Evolutionary conservation across 2,113 vertebrate species (phyloP).

Genomic region (Elephas maximus): DNA sequence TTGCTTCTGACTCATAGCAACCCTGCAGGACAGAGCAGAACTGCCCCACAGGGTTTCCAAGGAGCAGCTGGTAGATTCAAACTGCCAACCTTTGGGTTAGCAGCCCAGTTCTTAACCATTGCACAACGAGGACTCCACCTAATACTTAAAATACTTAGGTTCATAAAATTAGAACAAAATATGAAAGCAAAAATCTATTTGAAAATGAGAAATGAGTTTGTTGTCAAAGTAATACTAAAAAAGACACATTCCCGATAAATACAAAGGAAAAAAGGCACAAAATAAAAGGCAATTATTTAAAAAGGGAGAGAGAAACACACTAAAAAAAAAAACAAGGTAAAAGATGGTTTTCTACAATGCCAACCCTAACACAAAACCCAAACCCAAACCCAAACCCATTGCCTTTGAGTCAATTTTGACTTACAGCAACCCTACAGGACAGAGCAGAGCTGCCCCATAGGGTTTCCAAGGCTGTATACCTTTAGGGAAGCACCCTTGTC

Average conservation of each 20-base stretch:
- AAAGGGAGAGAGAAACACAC: neutral
- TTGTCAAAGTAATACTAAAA: neutral
- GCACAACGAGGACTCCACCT: too few species aligned
- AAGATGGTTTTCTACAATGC: slow-evolving; percentile 11
- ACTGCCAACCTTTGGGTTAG: too few species aligned
- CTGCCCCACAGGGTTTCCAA: too few species aligned
- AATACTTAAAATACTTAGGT: neutral
- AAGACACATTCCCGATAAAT: slow-evolving; percentile 38
- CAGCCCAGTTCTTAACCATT: too few species aligned
- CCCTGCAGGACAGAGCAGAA: too few species aligned
- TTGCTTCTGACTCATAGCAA: too few species aligned
- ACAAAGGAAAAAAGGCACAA: slow-evolving; percentile 11
- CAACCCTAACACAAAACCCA: neutral
- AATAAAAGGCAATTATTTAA: slow-evolving; percentile 1
- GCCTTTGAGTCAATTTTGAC: too few species aligned
- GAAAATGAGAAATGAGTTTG: slow-evolving; percentile 2
- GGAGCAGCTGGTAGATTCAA: too few species aligned
- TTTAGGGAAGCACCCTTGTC: too few species aligned
- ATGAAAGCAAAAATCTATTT: neutral
- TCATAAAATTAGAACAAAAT: slow-evolving; percentile 17
- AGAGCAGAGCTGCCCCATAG: neutral
- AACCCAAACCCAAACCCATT: too few species aligned
- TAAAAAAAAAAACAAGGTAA: slow-evolving; percentile 3
- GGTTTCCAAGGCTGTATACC: too few species aligned
- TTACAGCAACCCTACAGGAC: neutral